phyloP scores from a whole-genome alignment of 2,888 invertebrate species.

The Nyleta sp. region DNA sequence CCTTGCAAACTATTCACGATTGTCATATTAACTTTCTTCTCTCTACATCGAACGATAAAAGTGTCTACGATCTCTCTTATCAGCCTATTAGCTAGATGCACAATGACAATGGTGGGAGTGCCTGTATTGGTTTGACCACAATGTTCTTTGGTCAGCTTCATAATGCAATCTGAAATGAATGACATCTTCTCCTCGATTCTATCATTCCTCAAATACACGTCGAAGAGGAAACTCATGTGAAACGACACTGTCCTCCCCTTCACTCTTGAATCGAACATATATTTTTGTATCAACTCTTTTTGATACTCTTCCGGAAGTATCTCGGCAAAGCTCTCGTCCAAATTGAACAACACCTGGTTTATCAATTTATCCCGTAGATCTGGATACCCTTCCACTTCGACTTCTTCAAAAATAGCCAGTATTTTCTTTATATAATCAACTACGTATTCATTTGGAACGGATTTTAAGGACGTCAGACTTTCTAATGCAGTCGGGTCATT shows the following conservation, averaged over 20 bases:
- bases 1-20: neutral
- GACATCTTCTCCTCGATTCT: neutral
- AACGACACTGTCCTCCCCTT: neutral
- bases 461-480: neutral
- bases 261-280: slow-evolving; percentile 57
- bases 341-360: neutral
- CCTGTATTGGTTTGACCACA: neutral
- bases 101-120: neutral
- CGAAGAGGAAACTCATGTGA: neutral
- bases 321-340: neutral
- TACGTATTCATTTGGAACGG: slow-evolving; percentile 66
- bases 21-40: neutral
- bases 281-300: slow-evolving; percentile 67
- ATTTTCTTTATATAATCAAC: slow-evolving; percentile 58
- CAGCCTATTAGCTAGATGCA: neutral
- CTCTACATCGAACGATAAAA: neutral
- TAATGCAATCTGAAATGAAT: neutral
- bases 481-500: slow-evolving; percentile 61
- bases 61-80: neutral
- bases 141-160: neutral
- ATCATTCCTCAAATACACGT: neutral
- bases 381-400: slow-evolving; percentile 9
- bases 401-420: slow-evolving; percentile 58
- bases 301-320: slow-evolving; percentile 70
- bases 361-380: neutral